A percentile compares a stretch with the other conserved stretches of the same genome.
Evolutionary conservation across 2,888 invertebrate species (phyloP).

Genomic region (Schrankia costaestrigalis): DNA sequence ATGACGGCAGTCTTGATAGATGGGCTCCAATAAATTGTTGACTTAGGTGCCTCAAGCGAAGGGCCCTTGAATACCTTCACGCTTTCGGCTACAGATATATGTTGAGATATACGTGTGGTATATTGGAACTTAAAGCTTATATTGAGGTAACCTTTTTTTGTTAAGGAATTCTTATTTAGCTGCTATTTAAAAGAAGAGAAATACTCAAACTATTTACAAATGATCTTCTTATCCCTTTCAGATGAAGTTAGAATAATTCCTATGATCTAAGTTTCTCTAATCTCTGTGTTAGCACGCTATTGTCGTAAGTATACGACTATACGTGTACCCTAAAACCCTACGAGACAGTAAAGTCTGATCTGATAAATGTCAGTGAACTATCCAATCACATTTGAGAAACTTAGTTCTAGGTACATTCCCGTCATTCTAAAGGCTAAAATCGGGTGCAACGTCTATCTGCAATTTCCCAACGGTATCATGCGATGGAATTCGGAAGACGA

Average conservation of each 20-base stretch:
- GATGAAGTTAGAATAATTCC: no score
- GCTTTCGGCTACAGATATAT: slow-evolving; percentile 16
- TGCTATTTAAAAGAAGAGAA: slow-evolving; percentile 6
- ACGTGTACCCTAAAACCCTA: no score
- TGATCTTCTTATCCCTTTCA: no score
- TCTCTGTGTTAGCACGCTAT: no score
- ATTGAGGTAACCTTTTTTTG: slow-evolving; percentile 14
- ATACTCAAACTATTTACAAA: not conserved
- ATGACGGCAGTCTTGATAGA: slow-evolving; percentile 57
- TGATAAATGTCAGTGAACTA: slow-evolving; percentile 3
- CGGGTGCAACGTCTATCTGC: slow-evolving; percentile 44
- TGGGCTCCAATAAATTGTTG: slow-evolving; percentile 64
- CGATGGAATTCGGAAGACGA: slow-evolving; percentile 52
- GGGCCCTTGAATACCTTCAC: slow-evolving; percentile 37
- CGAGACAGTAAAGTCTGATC: not conserved
- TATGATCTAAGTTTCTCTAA: no score
- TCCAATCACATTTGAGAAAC: slow-evolving; percentile 4
- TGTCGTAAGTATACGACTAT: no score
- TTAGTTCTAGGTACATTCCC: slow-evolving; percentile 25
- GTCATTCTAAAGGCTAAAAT: slow-evolving; percentile 30
- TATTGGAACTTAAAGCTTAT: slow-evolving; percentile 15
- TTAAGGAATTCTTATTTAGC: slow-evolving; percentile 7
- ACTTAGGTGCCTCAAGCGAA: slow-evolving; percentile 39
- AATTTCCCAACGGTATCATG: slow-evolving; percentile 51
- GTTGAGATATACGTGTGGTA: slow-evolving; percentile 6